phyloP scores from a whole-genome alignment of 1,140 invertebrate genomes.

The Acromyrmex charruanus region DNA sequence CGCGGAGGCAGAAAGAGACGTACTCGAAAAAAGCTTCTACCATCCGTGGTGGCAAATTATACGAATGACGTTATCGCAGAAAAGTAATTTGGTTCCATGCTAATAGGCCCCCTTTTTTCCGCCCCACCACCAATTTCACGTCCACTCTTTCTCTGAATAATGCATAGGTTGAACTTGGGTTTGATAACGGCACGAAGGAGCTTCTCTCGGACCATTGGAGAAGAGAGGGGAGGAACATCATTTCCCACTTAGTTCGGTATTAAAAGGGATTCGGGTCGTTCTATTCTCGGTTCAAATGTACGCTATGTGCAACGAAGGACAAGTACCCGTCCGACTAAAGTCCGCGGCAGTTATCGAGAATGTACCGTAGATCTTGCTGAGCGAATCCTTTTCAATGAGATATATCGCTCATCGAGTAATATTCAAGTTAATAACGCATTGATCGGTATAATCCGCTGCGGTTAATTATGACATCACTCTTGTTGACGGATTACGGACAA shows the following conservation, averaged over 20 bases:
- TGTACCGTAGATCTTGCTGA: conserved; percentile 25
- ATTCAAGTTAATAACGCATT: conserved; percentile 50
- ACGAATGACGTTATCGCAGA: conserved; percentile 82
- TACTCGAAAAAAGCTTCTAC: conserved; percentile 62
- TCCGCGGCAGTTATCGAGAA: conserved; percentile 28
- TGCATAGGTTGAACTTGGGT: conserved; percentile 82
- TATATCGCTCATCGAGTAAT: conserved; percentile 11
- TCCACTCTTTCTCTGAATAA: conserved; percentile 80
- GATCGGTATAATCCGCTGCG: conserved; percentile 33
- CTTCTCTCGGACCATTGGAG: conserved; percentile 73
- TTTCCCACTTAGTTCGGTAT: conserved; percentile 83
- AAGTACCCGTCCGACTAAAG: conserved; percentile 44
- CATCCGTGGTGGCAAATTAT: conserved; percentile 76
- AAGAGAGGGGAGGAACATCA: conserved; percentile 77
- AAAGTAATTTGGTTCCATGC: conserved; percentile 84
- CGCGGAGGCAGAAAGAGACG: conserved; percentile 6
- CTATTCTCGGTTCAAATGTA: conserved; percentile 74
- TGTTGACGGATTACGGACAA: conserved; percentile 23
- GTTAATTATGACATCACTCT: conserved; percentile 26
- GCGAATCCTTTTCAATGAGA: conserved; percentile 39
- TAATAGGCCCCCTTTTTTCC: conserved; percentile 78
- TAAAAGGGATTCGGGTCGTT: conserved; percentile 80
- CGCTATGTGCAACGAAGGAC: conserved; percentile 53
- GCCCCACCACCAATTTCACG: conserved; percentile 38
- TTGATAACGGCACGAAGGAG: conserved; percentile 81